phyloP scores from a whole-genome alignment of 2,113 vertebrate genomes.

The Notothenia rossii region DNA sequence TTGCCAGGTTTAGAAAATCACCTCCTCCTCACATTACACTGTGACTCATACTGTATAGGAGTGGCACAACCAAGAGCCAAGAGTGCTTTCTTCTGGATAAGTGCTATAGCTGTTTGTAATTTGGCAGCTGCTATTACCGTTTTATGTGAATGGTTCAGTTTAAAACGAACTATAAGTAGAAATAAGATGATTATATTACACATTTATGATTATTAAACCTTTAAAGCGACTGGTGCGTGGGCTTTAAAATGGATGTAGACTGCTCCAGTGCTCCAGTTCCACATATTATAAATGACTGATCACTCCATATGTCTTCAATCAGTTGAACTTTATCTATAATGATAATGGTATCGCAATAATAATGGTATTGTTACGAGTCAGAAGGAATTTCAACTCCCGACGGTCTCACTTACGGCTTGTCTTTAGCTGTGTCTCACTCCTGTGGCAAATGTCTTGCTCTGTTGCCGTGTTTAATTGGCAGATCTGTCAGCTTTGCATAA shows the following conservation, averaged over 20 bases:
- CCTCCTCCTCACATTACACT: background rate
- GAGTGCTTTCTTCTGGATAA: background rate
- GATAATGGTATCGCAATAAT: background rate
- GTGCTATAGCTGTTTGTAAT: no score
- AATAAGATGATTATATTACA: background rate
- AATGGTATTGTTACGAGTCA: conserved; percentile 5
- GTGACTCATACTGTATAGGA: no score
- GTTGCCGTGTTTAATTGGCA: conserved; percentile 76
- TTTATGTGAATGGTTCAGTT: background rate
- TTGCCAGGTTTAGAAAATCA: background rate
- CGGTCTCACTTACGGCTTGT: conserved; percentile 9
- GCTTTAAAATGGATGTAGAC: background rate
- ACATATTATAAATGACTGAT: background rate
- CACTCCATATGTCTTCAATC: background rate
- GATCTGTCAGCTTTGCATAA: conserved; percentile 81
- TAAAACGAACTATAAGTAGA: background rate
- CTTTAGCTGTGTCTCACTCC: conserved; percentile 27
- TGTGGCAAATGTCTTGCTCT: conserved; percentile 69
- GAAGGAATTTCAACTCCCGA: conserved; percentile 15
- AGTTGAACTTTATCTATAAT: background rate
- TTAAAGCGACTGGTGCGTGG: background rate
- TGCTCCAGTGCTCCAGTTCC: background rate
- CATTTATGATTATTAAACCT: background rate
- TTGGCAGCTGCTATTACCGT: background rate
- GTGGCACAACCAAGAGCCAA: background rate